These are phyloP conservation scores for Wiebesia pumilae DNA, from an alignment of 1,140 invertebrate genomes.

Conservation along the genomic window DNA sequence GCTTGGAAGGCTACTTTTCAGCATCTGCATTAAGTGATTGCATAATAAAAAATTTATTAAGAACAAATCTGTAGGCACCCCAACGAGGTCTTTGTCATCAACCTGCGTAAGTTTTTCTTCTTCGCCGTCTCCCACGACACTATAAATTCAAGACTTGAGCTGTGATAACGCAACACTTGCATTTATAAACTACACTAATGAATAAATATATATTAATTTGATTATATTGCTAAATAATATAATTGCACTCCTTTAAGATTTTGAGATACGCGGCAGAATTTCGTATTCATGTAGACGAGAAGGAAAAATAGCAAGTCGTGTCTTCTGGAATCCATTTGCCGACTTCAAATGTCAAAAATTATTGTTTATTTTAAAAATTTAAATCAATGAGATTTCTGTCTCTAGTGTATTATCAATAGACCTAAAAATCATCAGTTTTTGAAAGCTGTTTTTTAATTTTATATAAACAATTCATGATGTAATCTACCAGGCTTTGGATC, in stretches of 20 bases:
- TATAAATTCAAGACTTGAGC: neutral
- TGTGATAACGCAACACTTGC: neutral
- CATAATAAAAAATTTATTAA: conserved; percentile 65
- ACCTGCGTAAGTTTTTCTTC: conserved; percentile 33
- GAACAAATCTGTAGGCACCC: conserved; percentile 51
- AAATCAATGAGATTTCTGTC: neutral
- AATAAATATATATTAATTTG: neutral
- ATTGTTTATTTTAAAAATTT: neutral
- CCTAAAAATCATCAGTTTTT: neutral
- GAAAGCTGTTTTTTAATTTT: neutral
- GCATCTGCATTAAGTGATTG: conserved; percentile 67
- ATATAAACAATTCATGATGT: neutral
- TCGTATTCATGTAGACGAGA: neutral
- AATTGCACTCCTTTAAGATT: neutral
- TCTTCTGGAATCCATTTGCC: neutral
- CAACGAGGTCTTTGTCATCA: conserved; percentile 46
- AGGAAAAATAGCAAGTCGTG: neutral
- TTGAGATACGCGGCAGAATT: neutral
- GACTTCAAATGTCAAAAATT: neutral
- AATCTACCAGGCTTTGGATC: neutral
- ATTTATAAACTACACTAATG: neutral
- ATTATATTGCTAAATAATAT: neutral
- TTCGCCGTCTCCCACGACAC: neutral
- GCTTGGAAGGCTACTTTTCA: conserved; percentile 69
- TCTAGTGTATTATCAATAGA: neutral